Base-by-base conservation (phyloP, 2,888 invertebrate species). In the Poecilobothrus nobilitatus region DNA sequence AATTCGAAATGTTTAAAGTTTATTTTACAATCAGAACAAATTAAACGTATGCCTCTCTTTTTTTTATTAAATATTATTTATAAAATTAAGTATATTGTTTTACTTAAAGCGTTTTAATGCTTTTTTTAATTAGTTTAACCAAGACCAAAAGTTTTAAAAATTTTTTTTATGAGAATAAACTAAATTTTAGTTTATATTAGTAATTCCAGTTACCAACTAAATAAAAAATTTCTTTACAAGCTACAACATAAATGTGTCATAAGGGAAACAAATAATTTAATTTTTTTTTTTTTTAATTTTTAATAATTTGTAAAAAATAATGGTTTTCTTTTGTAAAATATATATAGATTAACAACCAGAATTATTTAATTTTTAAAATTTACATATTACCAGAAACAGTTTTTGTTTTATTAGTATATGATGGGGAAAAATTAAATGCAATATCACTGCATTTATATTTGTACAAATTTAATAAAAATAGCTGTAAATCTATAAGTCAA, bases 21-120 rank as follows among this genome's bases (percentile, higher is more conserved):
- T 1, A 41, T 8, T 41, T 12, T 12, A 15, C 9, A 41, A 41
- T 41, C 7, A 41, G 3, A 15, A 53, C 53, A 53, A 53, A 53
- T 53, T 53, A 53, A 53, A 53, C 7, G 18, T 53, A 18, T 53
- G 9, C 2, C 18, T n/a, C 18, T 10, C 7, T 37, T 37, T 37
- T 37, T 53, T 53, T 53, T n/a, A 53, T 12, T 53, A 53, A 27
- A 53, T 53, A 53, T 53, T 12, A 53, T 12, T 53, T 18, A 53
- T 53, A 53, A 53, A 53, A 53, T 53, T 53, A 53, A 53, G 53
- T 53, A 53, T 53, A 53, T 53, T 27, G 27, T 27, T 53, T 53
- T n/a, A 9, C 53, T 10, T 37, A 53, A 53, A 53, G 53, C 53
- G 53, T 53, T 53, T 53, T 53, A 53, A 18, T 53, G 53, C 18